Percentiles rank a stretch among this genome's conserved stretches.
Conservation (phyloP, 1,140 invertebrate species). For the Drosophila novamexicana region DNA sequence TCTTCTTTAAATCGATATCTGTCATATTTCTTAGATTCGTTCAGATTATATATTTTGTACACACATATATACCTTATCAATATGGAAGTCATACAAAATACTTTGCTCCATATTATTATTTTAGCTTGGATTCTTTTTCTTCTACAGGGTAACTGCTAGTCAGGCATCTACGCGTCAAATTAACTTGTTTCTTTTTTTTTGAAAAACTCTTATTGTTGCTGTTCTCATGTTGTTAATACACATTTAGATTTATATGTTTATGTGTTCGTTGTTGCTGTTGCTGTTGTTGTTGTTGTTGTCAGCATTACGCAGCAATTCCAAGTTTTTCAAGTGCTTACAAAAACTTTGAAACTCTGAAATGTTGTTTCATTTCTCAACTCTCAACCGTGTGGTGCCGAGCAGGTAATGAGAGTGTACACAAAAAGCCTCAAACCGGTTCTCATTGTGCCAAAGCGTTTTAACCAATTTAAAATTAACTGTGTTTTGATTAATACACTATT, state of each 20-base stretch:
- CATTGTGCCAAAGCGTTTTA: constrained; percentile 30
- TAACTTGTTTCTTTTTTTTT: constrained; percentile 8
- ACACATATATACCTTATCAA: too few species aligned
- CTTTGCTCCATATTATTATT: too few species aligned
- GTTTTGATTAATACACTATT: constrained; percentile 79
- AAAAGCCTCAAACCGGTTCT: constrained; percentile 54
- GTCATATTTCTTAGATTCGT: too few species aligned
- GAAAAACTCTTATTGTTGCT: constrained; percentile 46
- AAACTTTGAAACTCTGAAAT: constrained; percentile 56
- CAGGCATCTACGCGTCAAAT: neutral
- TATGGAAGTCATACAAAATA: too few species aligned
- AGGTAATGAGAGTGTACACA: constrained; percentile 61
- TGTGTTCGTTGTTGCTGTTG: constrained; percentile 14
- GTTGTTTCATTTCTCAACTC: constrained; percentile 62
- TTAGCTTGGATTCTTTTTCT: neutral
- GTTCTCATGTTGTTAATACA: constrained; percentile 24
- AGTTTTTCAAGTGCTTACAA: constrained; percentile 69
- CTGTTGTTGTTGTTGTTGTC: constrained; percentile 43
- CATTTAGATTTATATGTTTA: constrained; percentile 25
- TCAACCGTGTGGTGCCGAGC: constrained; percentile 24
- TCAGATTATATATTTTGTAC: too few species aligned
- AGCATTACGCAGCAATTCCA: constrained; percentile 73
- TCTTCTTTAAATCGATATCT: too few species aligned
- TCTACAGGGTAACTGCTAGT: neutral
- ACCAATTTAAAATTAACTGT: constrained; percentile 79